Conservation (phyloP, 2,113 vertebrate genomes). For the Ictalurus punctatus region DNA sequence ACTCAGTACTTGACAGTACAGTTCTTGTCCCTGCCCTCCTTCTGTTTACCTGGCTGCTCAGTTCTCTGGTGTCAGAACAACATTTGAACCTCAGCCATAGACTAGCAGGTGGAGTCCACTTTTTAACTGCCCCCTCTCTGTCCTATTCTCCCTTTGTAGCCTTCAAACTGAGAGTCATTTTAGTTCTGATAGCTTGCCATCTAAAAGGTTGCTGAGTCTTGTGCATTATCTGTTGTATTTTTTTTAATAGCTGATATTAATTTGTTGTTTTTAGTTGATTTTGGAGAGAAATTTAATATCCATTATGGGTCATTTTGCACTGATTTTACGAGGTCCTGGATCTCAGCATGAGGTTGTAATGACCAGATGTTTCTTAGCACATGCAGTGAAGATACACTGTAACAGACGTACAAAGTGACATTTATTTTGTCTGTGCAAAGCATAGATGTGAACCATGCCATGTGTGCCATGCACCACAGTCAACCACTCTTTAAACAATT, state of each 20-base stretch:
- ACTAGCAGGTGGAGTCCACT: conserved; percentile 62
- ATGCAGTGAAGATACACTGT: conserved; percentile 58
- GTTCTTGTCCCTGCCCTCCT: conserved; percentile 57
- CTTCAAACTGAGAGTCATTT: conserved; percentile 15
- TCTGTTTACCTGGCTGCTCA: conserved; percentile 71
- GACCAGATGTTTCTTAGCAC: conserved; percentile 65
- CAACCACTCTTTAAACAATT: conserved; percentile 64
- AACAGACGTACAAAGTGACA: conserved; percentile 36
- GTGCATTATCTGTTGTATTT: neutral
- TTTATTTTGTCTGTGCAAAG: conserved; percentile 58
- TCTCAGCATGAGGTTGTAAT: conserved; percentile 54
- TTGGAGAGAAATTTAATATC: neutral
- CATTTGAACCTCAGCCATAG: conserved; percentile 63
- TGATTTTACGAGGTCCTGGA: conserved; percentile 12
- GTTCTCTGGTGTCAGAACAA: conserved; percentile 67
- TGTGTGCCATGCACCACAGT: conserved; percentile 63
- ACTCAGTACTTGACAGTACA: conserved; percentile 11
- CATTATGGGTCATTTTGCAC: neutral
- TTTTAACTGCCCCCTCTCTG: conserved; percentile 68
- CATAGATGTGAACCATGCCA: conserved; percentile 44
- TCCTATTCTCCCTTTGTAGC: conserved; percentile 2
- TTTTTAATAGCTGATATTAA: neutral
- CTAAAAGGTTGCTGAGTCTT: neutral
- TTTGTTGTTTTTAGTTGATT: neutral
- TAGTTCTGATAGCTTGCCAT: neutral